Evolutionary conservation across 2,888 invertebrate genomes (phyloP), one percentile per base, ranked within the genome.

Genomic region (Cenopis cana): DNA sequence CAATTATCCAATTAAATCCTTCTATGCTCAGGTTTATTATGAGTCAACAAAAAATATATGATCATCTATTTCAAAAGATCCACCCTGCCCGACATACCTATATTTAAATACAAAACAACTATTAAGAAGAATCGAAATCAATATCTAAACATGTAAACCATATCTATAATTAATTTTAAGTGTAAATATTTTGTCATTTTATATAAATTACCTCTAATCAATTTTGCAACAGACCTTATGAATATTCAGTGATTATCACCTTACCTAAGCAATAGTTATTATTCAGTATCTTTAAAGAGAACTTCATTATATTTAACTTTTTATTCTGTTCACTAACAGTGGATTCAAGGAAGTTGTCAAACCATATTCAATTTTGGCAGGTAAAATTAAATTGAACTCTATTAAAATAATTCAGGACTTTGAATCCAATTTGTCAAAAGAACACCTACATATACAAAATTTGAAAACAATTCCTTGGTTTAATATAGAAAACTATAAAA

Each of bases 171-270:
- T 76, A n/a, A n/a, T n/a, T n/a, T n/a, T n/a, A n/a, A n/a, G n/a
- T n/a, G 75, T 78, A 77, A 79, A 78, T 75, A 76, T 76, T 64
- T 77, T 77, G 75, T 77, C 74, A 76, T 76, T 75, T 79, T 74
- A 76, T 76, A 75, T 74, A 67, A 73, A 72, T 76, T 79, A 78
- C 76, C 76, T 74, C 79, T 84, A 82, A 78, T 79, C 80, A 83
- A 80, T 84, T 85, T 88, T 83, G 85, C 88, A 91, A 90, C 89
- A 89, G 87, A 85, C 84, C 86, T 87, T 89, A 88, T 81, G 79
- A 79, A 79, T 78, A 82, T 73, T 82, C 81, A 82, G 84, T 87
- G 88, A 87, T 89, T 87, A 87, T 88, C 87, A 89, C 85, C 84
- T 85, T 87, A 84, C 77, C 82, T 87, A 85, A 84, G 82, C 83